Conservation (phyloP, 2,888 invertebrate species). For the Agrilus cyanescens region DNA sequence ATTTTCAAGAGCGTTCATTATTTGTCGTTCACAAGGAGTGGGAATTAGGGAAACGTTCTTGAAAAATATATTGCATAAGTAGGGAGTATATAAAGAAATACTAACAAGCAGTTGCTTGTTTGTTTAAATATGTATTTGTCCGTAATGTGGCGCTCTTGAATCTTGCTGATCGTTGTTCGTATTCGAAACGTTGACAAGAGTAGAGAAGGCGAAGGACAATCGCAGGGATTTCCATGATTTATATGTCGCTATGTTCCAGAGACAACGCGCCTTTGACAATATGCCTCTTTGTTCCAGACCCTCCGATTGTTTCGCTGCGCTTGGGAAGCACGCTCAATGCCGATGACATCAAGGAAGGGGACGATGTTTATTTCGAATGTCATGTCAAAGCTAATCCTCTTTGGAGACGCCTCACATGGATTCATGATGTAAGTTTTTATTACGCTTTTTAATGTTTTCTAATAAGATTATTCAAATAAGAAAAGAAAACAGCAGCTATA, state of each 20-base stretch:
- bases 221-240: constrained; percentile 25
- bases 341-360: constrained; percentile 84
- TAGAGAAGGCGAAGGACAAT: constrained; percentile 1
- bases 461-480: no score
- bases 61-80: no score
- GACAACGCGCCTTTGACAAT: constrained; percentile 19
- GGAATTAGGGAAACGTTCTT: no score
- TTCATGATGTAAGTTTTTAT: constrained; percentile 66
- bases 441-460: background rate
- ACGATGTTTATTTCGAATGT: constrained; percentile 88
- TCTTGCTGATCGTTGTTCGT: no score
- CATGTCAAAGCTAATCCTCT: constrained; percentile 81
- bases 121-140: no score
- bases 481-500: no score
- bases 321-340: constrained; percentile 76
- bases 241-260: constrained; percentile 19
- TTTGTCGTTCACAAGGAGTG: no score
- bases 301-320: constrained; percentile 69
- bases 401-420: constrained; percentile 74
- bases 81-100: no score
- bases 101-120: no score
- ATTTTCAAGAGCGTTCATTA: no score
- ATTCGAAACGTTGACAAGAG: constrained; percentile 9
- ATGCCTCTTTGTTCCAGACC: constrained; percentile 49
- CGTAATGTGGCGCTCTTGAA: no score